phyloP scores from a whole-genome alignment of 2,113 vertebrate genomes.

The Camelus dromedarius region DNA sequence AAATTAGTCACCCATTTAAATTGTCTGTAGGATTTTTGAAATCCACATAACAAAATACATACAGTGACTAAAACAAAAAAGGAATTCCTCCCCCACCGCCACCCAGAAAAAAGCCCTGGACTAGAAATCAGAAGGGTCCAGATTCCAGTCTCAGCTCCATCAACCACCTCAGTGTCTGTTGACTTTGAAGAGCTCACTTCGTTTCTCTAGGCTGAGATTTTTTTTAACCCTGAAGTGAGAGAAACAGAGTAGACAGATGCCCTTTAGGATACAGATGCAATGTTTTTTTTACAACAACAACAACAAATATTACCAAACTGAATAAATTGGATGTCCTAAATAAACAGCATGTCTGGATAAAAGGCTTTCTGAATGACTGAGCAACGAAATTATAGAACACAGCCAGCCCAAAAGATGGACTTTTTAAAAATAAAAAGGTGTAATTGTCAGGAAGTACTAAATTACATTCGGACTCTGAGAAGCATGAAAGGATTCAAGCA shows the following conservation, averaged over 20 bases:
- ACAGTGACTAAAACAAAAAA: not conserved
- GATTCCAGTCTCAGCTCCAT: not conserved
- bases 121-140: not conserved
- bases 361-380: slow-evolving; percentile 16
- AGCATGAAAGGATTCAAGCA: not conserved
- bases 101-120: not conserved
- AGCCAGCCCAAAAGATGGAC: not conserved
- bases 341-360: not conserved
- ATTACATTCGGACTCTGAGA: not conserved
- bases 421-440: not conserved
- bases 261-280: not conserved
- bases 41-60: not conserved
- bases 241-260: slow-evolving; percentile 16
- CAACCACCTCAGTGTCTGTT: not conserved
- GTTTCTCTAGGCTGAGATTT: not conserved
- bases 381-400: slow-evolving; percentile 28
- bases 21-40: slow-evolving; percentile 37
- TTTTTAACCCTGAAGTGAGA: slow-evolving; percentile 46
- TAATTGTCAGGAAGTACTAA: not conserved
- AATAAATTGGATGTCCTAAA: not conserved
- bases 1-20: slow-evolving; percentile 27
- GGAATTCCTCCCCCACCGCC: not conserved
- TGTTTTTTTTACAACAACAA: slow-evolving; percentile 8
- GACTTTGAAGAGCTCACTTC: not conserved
- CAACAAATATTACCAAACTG: slow-evolving; percentile 18